These are phyloP conservation scores for Leucophora obtusa DNA, from an alignment of 2,888 invertebrate species.

Conservation along the genomic window DNA sequence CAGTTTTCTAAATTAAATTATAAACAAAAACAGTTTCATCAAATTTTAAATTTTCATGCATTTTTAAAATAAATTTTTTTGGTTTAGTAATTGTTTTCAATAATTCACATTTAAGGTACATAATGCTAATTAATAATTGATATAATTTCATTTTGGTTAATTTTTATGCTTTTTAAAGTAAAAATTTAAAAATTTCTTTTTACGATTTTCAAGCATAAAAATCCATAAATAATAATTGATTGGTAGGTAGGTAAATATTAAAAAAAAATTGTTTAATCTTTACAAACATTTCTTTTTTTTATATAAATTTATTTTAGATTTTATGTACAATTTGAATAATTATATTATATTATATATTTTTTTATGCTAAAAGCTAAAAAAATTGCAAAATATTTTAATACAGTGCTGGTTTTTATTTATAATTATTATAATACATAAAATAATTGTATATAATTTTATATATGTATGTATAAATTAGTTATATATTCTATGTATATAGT, in stretches of 20 bases:
- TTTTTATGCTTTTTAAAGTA: neutral
- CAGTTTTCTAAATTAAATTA: neutral
- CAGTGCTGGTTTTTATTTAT: conserved; percentile 59
- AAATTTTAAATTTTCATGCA: neutral
- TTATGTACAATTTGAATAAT: conserved; percentile 44
- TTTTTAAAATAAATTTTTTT: neutral
- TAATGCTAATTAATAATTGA: conserved; percentile 49
- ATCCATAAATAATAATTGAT: conserved; percentile 77
- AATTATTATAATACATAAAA: conserved; percentile 43
- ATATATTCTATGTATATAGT: conserved; percentile 61
- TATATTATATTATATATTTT: conserved; percentile 40
- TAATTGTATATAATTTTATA: conserved; percentile 47
- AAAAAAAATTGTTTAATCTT: conserved; percentile 26
- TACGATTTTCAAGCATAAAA: conserved; percentile 47
- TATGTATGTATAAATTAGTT: conserved; percentile 54
- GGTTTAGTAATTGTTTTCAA: neutral
- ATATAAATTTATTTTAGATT: neutral
- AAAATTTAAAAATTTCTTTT: neutral
- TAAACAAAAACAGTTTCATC: neutral
- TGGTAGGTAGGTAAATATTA: conserved; percentile 76
- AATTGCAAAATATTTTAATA: conserved; percentile 50
- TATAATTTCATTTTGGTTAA: neutral
- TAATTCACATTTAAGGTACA: conserved; percentile 55
- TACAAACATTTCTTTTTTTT: conserved; percentile 28
- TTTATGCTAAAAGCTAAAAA: conserved; percentile 65